These are phyloP conservation scores for Bolborhynchus lineola DNA, from an alignment of 2,113 vertebrate genomes.

Conservation along the genomic window DNA sequence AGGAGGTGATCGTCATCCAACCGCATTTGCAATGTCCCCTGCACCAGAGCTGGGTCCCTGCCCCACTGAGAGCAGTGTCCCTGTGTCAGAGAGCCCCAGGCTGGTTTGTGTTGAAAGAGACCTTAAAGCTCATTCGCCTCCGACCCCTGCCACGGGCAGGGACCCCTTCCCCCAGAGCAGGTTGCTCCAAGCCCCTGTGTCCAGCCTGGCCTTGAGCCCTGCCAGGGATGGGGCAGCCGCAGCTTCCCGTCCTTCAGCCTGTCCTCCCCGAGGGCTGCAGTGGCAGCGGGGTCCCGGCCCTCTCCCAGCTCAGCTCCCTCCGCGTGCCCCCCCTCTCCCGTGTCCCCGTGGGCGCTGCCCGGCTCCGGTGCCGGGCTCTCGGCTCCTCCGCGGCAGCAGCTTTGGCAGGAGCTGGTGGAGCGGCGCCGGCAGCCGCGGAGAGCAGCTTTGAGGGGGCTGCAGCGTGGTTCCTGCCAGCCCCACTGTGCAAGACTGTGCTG, in stretches of 20 bases:
- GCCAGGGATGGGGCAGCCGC: neutral
- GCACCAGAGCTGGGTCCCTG: neutral
- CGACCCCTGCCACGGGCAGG: neutral
- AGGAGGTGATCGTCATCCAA: fast-evolving
- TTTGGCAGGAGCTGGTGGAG: neutral
- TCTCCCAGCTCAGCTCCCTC: neutral
- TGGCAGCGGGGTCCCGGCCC: neutral
- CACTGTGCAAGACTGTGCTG: neutral
- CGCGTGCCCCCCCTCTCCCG: neutral
- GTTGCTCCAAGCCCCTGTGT: neutral
- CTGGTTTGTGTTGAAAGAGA: neutral
- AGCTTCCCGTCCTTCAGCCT: neutral
- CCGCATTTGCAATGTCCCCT: neutral
- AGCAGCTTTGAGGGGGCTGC: neutral
- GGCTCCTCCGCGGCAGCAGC: neutral
- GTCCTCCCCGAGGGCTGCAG: neutral
- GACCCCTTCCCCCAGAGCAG: neutral
- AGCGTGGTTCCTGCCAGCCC: neutral
- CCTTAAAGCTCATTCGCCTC: neutral
- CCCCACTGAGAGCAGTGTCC: neutral
- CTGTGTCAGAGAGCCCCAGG: neutral
- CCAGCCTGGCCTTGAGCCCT: neutral
- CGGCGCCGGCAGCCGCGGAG: neutral
- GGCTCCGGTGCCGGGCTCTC: neutral
- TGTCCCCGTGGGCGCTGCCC: neutral